Base-by-base conservation (phyloP, 2,797 vertebrate species). In the Amniataba percoides region DNA sequence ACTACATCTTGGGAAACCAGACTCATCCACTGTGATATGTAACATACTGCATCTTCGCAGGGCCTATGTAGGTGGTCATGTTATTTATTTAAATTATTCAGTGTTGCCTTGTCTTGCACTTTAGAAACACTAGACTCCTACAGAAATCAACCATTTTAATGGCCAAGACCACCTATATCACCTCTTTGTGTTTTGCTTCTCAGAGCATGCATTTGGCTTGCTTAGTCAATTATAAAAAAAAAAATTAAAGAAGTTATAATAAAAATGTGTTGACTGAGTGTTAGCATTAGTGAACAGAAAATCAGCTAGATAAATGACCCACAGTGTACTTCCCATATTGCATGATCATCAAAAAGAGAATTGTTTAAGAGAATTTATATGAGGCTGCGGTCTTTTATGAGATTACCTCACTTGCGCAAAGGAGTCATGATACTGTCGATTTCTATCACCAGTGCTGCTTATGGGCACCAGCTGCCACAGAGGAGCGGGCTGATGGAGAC, bases 381-480 rank as follows among this genome's bases (percentile, higher is more conserved):
- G 31, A 72, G 68, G 40, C 49, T 3, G 6, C 2, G 5, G 65
- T 57, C 48, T 53, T 65, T 27, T 49, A 48, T 48, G 69, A 64
- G 49, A 82, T 74, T 61, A 71, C 40, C 43, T 39, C 36, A 80
- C 70, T 74, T 0, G 4, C 40, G 27, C 16, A 55, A 23, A 78
- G 57, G 61, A 62, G 59, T 64, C 39, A 13, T 70, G 42, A 72
- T 80, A 43, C 46, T 68, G 57, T 40, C 18, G 39, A 27, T 63
- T 56, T 72, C 42, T 51, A 27, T 69, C 57, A 46, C 55, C 57
- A 62, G 58, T 60, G 49, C 63, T 46, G 70, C 64, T 59, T 75
- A 62, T 58, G 43, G 66, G 43, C 51, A 74, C 64, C 82, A 79
- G 74, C 87, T 91, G 72, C 67, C 56, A 56, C 73, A 67, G 73